These are phyloP conservation scores for Onychomys arenicola DNA, from an alignment of 2,797 vertebrate species.

Conservation along the genomic window DNA sequence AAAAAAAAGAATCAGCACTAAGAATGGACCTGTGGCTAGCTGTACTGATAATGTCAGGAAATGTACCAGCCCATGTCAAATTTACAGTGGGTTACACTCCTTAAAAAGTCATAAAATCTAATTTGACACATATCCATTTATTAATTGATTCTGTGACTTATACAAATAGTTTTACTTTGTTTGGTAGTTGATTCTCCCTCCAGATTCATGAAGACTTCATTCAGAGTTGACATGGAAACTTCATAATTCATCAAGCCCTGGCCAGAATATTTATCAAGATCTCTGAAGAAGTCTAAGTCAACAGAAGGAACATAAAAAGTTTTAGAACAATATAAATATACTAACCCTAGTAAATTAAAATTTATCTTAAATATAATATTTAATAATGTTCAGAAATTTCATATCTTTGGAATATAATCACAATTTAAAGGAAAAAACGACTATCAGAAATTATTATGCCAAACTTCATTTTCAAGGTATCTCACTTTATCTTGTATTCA, in stretches of 20 bases:
- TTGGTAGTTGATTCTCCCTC: background rate
- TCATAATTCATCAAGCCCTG: slow-evolving; percentile 68
- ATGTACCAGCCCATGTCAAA: background rate
- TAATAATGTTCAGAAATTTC: background rate
- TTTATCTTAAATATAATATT: background rate
- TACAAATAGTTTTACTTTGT: slow-evolving; percentile 59
- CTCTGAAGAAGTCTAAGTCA: slow-evolving; percentile 71
- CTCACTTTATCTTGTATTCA: background rate
- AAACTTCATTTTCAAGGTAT: background rate
- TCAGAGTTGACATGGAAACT: slow-evolving; percentile 70
- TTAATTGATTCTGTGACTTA: background rate
- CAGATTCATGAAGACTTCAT: slow-evolving; percentile 74
- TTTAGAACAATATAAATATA: background rate
- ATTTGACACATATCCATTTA: background rate
- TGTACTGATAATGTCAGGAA: background rate
- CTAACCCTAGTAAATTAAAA: background rate
- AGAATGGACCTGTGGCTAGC: background rate
- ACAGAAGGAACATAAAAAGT: background rate
- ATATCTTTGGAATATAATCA: background rate
- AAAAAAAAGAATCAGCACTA: background rate
- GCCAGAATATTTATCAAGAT: slow-evolving; percentile 59
- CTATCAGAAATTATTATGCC: background rate
- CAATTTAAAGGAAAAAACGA: slow-evolving; percentile 6
- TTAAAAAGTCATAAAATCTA: background rate
- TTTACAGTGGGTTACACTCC: background rate